Conservation (phyloP, 2,888 invertebrate species). For the Spisula solida region DNA sequence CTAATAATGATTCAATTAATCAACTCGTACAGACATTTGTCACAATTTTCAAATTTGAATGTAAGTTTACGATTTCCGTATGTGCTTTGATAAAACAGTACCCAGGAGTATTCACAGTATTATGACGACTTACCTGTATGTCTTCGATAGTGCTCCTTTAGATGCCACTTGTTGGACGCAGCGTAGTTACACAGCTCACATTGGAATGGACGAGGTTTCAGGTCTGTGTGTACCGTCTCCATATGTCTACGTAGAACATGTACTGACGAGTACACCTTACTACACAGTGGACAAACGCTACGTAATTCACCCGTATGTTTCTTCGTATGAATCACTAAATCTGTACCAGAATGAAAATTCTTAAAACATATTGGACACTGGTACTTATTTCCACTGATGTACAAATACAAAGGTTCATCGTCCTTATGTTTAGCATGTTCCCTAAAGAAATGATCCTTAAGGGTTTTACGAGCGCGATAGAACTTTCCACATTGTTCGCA, state of each 20-base stretch:
- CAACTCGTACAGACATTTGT: too few relatives aligned
- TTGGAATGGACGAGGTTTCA: slow-evolving; percentile 60
- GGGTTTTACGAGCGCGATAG: slow-evolving; percentile 56
- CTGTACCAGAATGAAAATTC: slow-evolving; percentile 56
- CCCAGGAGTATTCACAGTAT: too few relatives aligned
- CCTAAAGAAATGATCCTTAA: slow-evolving; percentile 61
- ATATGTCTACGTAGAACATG: slow-evolving; percentile 59
- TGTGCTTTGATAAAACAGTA: too few relatives aligned
- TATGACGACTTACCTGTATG: slow-evolving; percentile 56
- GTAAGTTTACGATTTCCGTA: too few relatives aligned
- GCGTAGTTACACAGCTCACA: slow-evolving; percentile 67
- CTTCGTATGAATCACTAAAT: slow-evolving; percentile 56
- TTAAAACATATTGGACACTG: slow-evolving; percentile 62
- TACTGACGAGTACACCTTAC: slow-evolving; percentile 61
- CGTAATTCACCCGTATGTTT: slow-evolving; percentile 55
- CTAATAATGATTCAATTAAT: too few relatives aligned
- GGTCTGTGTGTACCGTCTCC: slow-evolving; percentile 60
- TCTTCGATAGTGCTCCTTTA: slow-evolving; percentile 62
- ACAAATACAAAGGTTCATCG: slow-evolving; percentile 61
- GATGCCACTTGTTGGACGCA: slow-evolving; percentile 65
- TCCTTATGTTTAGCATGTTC: slow-evolving; percentile 46
- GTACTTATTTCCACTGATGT: slow-evolving; percentile 57
- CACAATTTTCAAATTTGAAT: too few relatives aligned
- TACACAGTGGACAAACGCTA: slow-evolving; percentile 58
- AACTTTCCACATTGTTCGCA: slow-evolving; percentile 69